These are phyloP conservation scores for Drosophila tristis DNA, from an alignment of 1,140 invertebrate species.

Conservation along the genomic window DNA sequence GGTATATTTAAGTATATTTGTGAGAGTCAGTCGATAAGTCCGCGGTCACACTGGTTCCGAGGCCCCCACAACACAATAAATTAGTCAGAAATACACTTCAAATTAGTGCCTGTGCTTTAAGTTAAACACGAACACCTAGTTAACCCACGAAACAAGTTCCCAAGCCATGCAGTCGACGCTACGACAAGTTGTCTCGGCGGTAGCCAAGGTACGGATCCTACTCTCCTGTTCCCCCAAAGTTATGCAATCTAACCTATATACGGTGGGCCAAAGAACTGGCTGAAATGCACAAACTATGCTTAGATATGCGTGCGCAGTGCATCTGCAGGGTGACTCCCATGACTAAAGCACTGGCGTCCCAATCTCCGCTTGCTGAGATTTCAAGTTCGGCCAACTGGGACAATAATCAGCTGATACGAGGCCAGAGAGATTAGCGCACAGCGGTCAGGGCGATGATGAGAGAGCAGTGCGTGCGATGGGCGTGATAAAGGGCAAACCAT, in stretches of 20 bases:
- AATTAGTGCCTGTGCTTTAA: slow-evolving; percentile 41
- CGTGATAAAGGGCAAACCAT: slow-evolving; percentile 16
- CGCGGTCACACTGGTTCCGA: slow-evolving; percentile 16
- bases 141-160: slow-evolving; percentile 23
- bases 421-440: slow-evolving; percentile 46
- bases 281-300: slow-evolving; percentile 40
- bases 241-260: slow-evolving; percentile 83
- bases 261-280: slow-evolving; percentile 41
- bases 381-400: slow-evolving; percentile 51
- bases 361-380: slow-evolving; percentile 31
- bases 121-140: slow-evolving; percentile 35
- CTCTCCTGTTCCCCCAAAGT: slow-evolving; percentile 36
- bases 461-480: slow-evolving; percentile 21
- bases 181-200: slow-evolving; percentile 57
- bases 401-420: slow-evolving; percentile 45
- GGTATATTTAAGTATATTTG: too few relatives aligned
- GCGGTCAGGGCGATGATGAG: slow-evolving; percentile 6
- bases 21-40: too few relatives aligned
- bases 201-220: slow-evolving; percentile 68
- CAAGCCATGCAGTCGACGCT: slow-evolving; percentile 77
- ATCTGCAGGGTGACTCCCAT: neutral
- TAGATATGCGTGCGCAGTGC: neutral
- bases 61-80: slow-evolving; percentile 35
- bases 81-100: slow-evolving; percentile 55
- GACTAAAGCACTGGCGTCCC: slow-evolving; percentile 13